Evolutionary conservation across 2,797 vertebrate species (phyloP), one percentile per base, ranked within the genome.

Genomic region (Sternarchorhynchus goeldii): DNA sequence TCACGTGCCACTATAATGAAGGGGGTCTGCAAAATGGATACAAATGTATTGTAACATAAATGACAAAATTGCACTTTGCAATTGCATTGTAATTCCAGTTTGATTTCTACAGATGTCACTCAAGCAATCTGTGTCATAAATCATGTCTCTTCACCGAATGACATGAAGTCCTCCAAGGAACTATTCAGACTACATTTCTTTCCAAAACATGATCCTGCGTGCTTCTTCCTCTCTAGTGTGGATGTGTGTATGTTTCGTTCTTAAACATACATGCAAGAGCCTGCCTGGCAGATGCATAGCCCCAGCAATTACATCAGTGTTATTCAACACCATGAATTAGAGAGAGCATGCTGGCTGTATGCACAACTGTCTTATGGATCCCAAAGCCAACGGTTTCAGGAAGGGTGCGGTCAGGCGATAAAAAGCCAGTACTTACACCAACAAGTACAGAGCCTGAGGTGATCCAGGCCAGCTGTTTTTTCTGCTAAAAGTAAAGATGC

Each of bases 391-490:
- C 80, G 81, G 80, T 78, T 73, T 63, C 58, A 87, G 76, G 78
- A 84, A 85, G 58, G 71, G 83, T 68, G 25, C 58, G 76, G 64
- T 84, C 67, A 79, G 55, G 73, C 76, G 78, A 81, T 69, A 76
- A 87, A 72, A 76, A 73, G 83, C 55, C 65, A 78, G 64, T 73
- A 83, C 74, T 87, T 86, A 76, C 50, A 74, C 20, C 82, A 74
- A 81, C 69, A 67, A 85, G 73, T 73, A 84, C 60, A 84, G 78
- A 86, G 77, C 85, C 85, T 2, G 62, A 89, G 87, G 86, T 86
- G 80, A 75, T 76, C 73, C 76, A 85, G 79, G 55, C 81, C 87
- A 89, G 88, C 87, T 87, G 88, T 84, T 75, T 66, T 25, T 74
- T 81, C 41, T 76, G 70, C 21, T 80, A 78, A 84, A 86, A 82